Percentiles rank a stretch among this genome's conserved stretches.
Evolutionary conservation across 2,888 invertebrate species (phyloP).

Genomic region (Asteroscopus sphinx): DNA sequence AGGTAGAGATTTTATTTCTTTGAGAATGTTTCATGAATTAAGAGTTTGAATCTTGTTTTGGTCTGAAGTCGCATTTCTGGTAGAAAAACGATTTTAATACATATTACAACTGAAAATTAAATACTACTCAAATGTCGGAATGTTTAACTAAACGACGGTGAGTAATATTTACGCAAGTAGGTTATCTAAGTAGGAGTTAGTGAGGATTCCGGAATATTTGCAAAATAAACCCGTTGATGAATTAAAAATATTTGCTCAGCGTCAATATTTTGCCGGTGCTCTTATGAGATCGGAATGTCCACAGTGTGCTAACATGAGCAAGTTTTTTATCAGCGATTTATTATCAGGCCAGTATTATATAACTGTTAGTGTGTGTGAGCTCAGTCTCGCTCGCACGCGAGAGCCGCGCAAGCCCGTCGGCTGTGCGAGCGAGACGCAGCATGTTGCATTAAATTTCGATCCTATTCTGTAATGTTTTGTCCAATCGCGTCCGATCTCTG

Average conservation of each 20-base stretch:
- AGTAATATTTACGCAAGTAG: neutral
- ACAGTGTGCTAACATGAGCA: conserved; percentile 70
- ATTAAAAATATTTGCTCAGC: conserved; percentile 18
- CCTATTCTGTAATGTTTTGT: conserved; percentile 86
- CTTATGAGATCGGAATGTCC: conserved; percentile 65
- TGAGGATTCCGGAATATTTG: conserved; percentile 1
- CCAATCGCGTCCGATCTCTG: conserved; percentile 91
- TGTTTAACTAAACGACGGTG: neutral
- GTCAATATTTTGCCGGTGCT: conserved; percentile 37
- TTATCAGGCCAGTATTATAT: conserved; percentile 86
- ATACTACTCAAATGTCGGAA: neutral
- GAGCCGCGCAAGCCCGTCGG: conserved; percentile 32
- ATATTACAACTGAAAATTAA: too few relatives aligned
- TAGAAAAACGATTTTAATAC: too few relatives aligned
- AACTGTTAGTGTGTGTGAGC: conserved; percentile 72
- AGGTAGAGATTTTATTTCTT: too few relatives aligned
- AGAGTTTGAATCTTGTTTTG: neutral
- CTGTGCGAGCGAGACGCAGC: conserved; percentile 72
- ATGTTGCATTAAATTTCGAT: conserved; percentile 87
- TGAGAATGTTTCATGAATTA: too few relatives aligned
- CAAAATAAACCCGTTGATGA: conserved; percentile 5
- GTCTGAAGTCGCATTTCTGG: neutral
- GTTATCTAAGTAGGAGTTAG: neutral
- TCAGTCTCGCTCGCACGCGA: conserved; percentile 71
- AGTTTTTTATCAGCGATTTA: conserved; percentile 88